Percentiles rank a stretch among this genome's conserved stretches.
Evolutionary conservation across 1,140 invertebrate species (phyloP).

Genomic region (Lepidostoma basale): DNA sequence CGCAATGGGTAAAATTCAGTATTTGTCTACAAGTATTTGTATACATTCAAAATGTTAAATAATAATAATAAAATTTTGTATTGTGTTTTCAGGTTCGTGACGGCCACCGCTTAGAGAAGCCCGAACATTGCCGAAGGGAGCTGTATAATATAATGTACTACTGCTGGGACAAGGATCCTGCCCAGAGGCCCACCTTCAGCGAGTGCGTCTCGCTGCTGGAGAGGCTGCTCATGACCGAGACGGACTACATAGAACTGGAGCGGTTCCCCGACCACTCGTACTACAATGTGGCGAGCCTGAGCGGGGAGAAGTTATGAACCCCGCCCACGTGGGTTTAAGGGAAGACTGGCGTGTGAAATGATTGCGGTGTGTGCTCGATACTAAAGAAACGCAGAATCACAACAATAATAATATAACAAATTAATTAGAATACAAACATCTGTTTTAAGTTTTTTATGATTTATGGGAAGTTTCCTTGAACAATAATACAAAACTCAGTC

Average conservation of each 20-base stretch:
- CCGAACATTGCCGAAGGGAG: slow-evolving; percentile 86
- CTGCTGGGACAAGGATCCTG: slow-evolving; percentile 86
- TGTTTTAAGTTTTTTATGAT: too few species aligned
- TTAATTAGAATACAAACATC: too few species aligned
- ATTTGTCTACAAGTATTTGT: too few species aligned
- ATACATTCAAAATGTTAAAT: too few species aligned
- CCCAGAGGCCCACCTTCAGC: slow-evolving; percentile 76
- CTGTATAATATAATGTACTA: slow-evolving; percentile 95
- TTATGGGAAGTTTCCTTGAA: too few species aligned
- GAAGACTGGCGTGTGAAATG: too few species aligned
- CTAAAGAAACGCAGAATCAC: too few species aligned
- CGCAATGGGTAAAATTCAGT: too few species aligned
- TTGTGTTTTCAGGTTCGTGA: slow-evolving; percentile 69
- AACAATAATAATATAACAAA: too few species aligned
- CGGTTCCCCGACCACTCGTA: slow-evolving; percentile 93
- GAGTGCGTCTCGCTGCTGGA: slow-evolving; percentile 82
- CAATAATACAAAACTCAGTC: too few species aligned
- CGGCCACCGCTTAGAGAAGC: slow-evolving; percentile 84
- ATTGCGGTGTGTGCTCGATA: too few species aligned
- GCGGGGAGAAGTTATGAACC: slow-evolving; percentile 79
- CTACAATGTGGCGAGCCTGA: slow-evolving; percentile 87
- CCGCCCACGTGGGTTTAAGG: slow-evolving; percentile 20
- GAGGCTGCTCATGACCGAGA: slow-evolving; percentile 82
- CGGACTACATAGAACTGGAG: slow-evolving; percentile 91
- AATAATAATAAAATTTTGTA: too few species aligned